These are phyloP conservation scores for Craterocephalus amniculus DNA, from an alignment of 2,797 vertebrate species.

Conservation along the genomic window DNA sequence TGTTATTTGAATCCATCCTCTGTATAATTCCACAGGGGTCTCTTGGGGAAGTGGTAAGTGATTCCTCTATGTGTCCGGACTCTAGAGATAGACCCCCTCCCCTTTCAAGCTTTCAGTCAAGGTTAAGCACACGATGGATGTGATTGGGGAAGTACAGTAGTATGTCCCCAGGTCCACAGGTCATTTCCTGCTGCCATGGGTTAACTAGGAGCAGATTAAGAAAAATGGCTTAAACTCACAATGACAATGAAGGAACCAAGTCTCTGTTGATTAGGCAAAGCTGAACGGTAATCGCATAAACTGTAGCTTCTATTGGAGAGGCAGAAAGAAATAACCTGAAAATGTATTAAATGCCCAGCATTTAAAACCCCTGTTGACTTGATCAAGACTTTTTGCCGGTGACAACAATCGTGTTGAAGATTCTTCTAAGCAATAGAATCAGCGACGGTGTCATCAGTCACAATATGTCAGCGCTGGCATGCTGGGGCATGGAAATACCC, in stretches of 20 bases:
- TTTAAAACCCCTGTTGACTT: neutral
- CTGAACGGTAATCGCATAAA: constrained; percentile 22
- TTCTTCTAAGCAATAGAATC: constrained; percentile 1
- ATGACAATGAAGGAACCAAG: constrained; percentile 53
- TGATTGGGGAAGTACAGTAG: constrained; percentile 84
- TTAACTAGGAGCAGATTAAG: constrained; percentile 78
- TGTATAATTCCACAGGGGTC: constrained; percentile 55
- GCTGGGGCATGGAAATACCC: constrained; percentile 57
- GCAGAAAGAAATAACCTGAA: constrained; percentile 1
- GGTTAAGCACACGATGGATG: constrained; percentile 74
- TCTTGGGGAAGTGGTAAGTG: constrained; percentile 71
- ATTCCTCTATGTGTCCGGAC: constrained; percentile 75
- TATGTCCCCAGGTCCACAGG: constrained; percentile 71
- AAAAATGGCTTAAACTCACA: constrained; percentile 63
- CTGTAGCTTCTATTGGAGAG: neutral
- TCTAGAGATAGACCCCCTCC: constrained; percentile 64
- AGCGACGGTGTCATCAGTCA: constrained; percentile 30
- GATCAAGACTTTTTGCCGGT: constrained; percentile 4
- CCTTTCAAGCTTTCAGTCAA: constrained; percentile 64
- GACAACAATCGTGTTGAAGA: neutral
- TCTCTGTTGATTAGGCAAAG: constrained; percentile 4
- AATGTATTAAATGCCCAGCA: neutral
- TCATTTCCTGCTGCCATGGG: constrained; percentile 78
- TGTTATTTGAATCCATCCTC: constrained; percentile 71
- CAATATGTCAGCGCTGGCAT: constrained; percentile 44